Percentiles rank a stretch among this genome's conserved stretches.
These are phyloP conservation scores for Platycercus adscitus DNA, from an alignment of 2,113 vertebrate species.

Conservation along the genomic window DNA sequence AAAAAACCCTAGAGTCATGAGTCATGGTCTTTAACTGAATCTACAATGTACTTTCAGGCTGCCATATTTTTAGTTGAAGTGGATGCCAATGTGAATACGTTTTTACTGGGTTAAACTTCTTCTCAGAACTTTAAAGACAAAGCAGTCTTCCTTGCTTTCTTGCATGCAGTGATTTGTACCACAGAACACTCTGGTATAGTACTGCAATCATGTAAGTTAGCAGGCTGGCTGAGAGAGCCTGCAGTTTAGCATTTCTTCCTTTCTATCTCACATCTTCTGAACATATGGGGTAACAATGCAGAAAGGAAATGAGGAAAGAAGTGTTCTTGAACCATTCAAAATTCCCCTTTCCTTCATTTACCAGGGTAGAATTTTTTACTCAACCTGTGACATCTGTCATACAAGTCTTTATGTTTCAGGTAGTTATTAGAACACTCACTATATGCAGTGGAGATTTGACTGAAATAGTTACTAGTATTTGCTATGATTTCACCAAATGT, in stretches of 20 bases:
- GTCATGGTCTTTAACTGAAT: not conserved
- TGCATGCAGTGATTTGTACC: not conserved
- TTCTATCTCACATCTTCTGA: not conserved
- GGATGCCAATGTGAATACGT: not conserved
- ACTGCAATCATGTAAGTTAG: not conserved
- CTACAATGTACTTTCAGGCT: not conserved
- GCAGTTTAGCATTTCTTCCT: not conserved
- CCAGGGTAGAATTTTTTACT: not conserved
- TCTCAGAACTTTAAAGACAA: not conserved
- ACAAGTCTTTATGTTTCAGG: not conserved
- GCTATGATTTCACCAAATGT: not conserved
- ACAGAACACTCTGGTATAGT: not conserved
- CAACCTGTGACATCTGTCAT: not conserved
- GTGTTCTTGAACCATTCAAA: not conserved
- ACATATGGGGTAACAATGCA: rapidly evolving
- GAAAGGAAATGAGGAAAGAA: not conserved
- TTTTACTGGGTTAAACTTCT: not conserved
- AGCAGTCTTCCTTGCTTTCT: not conserved
- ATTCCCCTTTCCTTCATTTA: not conserved
- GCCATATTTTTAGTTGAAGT: not conserved
- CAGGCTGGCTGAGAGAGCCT: not conserved
- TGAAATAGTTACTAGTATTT: not conserved
- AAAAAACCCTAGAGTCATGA: not conserved
- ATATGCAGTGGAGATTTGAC: not conserved
- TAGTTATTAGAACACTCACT: not conserved